These are phyloP conservation scores for Planococcus citri DNA, from an alignment of 1,140 invertebrate species.

Conservation along the genomic window DNA sequence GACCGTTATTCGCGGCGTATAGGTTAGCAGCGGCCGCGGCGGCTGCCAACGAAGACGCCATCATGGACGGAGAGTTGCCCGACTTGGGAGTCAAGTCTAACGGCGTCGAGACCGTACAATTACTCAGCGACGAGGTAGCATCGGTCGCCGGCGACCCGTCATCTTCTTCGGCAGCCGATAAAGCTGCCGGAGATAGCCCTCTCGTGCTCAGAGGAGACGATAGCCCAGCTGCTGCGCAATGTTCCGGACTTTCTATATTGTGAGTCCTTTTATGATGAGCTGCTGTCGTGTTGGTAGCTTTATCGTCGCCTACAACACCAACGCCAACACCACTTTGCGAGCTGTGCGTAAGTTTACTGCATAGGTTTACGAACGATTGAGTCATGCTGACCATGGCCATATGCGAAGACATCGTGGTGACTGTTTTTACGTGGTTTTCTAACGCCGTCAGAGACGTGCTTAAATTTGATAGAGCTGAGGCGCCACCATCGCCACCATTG, in stretches of 20 bases:
- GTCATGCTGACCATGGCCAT: constrained; percentile 33
- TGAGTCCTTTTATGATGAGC: constrained; percentile 28
- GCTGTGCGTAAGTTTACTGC: constrained; percentile 30
- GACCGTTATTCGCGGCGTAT: constrained; percentile 27
- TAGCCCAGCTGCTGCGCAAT: background rate
- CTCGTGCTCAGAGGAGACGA: constrained; percentile 28
- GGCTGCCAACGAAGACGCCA: constrained; percentile 28
- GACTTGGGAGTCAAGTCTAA: constrained; percentile 36
- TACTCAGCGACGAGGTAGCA: constrained; percentile 29
- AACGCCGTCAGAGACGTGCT: constrained; percentile 59
- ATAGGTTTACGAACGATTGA: constrained; percentile 37
- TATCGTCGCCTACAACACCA: constrained; percentile 43
- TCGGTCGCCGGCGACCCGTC: background rate
- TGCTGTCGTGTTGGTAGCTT: constrained; percentile 32
- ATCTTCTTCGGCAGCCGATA: constrained; percentile 28
- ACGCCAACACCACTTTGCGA: constrained; percentile 32
- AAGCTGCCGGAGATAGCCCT: constrained; percentile 26
- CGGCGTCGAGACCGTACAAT: constrained; percentile 31
- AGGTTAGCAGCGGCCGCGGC: constrained; percentile 25
- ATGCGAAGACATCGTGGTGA: constrained; percentile 45
- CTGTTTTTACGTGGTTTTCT: constrained; percentile 57
- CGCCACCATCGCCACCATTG: constrained; percentile 39
- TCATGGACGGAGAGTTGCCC: constrained; percentile 27
- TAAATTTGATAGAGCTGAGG: constrained; percentile 40
- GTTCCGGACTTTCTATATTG: constrained; percentile 24